Base-by-base conservation (phyloP, 2,888 invertebrate genomes). In the Cephus rjabovi region DNA sequence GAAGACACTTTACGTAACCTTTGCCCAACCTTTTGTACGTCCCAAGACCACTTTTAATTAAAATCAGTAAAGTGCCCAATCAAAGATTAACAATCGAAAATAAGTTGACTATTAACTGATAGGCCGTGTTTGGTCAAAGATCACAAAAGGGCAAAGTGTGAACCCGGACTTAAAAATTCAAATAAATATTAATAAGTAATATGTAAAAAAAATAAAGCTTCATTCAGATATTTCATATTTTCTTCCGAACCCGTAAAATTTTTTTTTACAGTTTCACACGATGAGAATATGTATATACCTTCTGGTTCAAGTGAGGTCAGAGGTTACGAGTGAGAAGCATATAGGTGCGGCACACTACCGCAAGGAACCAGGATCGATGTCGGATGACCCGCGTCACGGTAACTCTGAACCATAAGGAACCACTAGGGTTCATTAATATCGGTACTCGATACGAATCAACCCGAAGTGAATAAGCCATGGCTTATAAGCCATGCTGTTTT, bases 311-410 rank as follows among this genome's bases (percentile, higher is more conserved):
- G 6, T 56, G 23, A 23, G 40, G 40, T 56, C 40, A 56, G 40
- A 56, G 40, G 40, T 56, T 56, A 56, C 71, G 12, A 11, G 31
- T 11, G 71, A 34, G 71, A 23, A 34, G 71, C 71, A 79, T 79
- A 79, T 81, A 79, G 82, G 83, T 81, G 83, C 81, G 81, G 81
- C 79, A 71, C 76, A 80, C 77, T 79, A 56, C 40, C 23, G 40
- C 40, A 23, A 56, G 23, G 40, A 56, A 74, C 75, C 30, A 82
- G 77, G 81, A 83, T 83, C 83, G 82, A 83, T 83, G 81, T 82
- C 79, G 79, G 77, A 82, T 83, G 82, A 79, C 77, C 77, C 80
- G 74, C 77, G 75, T 71, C 76, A 73, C 35, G 40, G 40, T 56
- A 56, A 56, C 23, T 23, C 40, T 23, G 40, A 23, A 56, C 40